Evolutionary conservation across 2,888 invertebrate species (phyloP).

Genomic region (Melanostoma mellinum): DNA sequence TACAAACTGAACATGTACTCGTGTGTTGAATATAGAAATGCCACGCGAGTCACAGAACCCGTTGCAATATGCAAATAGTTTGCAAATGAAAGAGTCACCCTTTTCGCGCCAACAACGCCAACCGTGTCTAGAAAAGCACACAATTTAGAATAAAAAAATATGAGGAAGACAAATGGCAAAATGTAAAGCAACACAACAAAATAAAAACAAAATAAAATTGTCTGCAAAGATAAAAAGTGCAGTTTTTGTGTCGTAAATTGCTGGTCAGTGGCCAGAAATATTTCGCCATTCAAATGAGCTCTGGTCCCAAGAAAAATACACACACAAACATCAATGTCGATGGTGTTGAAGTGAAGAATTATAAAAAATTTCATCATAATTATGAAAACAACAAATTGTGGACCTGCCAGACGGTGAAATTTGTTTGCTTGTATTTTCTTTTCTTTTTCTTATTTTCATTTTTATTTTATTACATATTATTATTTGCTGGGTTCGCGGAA

Average conservation of each 20-base stretch:
- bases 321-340: no score
- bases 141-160: no score
- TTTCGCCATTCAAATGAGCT: slow-evolving; percentile 34
- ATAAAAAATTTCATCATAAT: no score
- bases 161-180: background rate
- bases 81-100: background rate
- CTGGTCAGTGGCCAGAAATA: slow-evolving; percentile 49
- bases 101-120: slow-evolving; percentile 35
- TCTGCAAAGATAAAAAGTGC: slow-evolving; percentile 22
- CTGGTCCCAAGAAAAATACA: no score
- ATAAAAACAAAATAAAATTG: slow-evolving; percentile 11
- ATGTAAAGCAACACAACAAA: slow-evolving; percentile 5
- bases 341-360: no score
- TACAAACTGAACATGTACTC: background rate
- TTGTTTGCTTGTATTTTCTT: no score
- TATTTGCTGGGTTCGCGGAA: no score
- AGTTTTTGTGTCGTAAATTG: background rate
- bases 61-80: slow-evolving; percentile 14
- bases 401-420: no score
- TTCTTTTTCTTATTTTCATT: no score
- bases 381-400: no score
- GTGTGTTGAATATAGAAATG: slow-evolving; percentile 9
- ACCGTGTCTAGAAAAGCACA: no score
- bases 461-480: no score
- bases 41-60: slow-evolving; percentile 15